Base-by-base conservation (phyloP, 1,140 invertebrate species). In the Euwallacea fornicatus region DNA sequence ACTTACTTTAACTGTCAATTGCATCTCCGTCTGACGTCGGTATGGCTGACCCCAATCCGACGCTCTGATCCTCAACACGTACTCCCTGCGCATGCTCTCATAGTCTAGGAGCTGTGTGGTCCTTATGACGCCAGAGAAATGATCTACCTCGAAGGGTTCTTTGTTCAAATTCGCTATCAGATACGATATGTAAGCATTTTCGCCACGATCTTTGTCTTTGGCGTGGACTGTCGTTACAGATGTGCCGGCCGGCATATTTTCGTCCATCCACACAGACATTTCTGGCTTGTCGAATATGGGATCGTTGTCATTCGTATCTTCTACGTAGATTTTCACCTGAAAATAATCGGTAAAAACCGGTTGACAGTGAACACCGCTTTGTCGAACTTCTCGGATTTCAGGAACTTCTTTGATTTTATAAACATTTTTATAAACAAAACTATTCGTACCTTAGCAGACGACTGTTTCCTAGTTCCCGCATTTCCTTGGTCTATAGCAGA, bases 11-110 rank as follows among this genome's bases (percentile, higher is more conserved):
- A 98, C 89, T 21, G 87, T 89, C 0, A 98, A 81, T 42, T 89
- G 86, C 85, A 93, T 93, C 83, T 98, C 94, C 0, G 93, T 92
- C 82, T 98, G 94, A 63, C 95, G 83, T 43, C 93, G 85, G 81
- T 92, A 97, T 0, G 96, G 96, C 66, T 91, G 81, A 0, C 96
- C 96, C 96, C 96, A 97, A 81, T 98, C 97, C 9, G 94, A 95
- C 0, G 96, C 96, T 13, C 96, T 83, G n/a, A 97, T 87, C 53
- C 89, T 86, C 7, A 98, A 81, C 3, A 90, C 83, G 78, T 96
- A 97, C 74, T 90, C 87, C 13, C 93, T 83, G 68, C 90, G 85
- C 91, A 95, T 94, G 21, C 91, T 92, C 81, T 98, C 97, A 81
- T 91, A 98, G 83, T 98, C 96, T 41, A 98, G 83, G 6, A 92